These are phyloP conservation scores for Thalassoma bifasciatum DNA, from an alignment of 2,113 vertebrate species.

Conservation along the genomic window DNA sequence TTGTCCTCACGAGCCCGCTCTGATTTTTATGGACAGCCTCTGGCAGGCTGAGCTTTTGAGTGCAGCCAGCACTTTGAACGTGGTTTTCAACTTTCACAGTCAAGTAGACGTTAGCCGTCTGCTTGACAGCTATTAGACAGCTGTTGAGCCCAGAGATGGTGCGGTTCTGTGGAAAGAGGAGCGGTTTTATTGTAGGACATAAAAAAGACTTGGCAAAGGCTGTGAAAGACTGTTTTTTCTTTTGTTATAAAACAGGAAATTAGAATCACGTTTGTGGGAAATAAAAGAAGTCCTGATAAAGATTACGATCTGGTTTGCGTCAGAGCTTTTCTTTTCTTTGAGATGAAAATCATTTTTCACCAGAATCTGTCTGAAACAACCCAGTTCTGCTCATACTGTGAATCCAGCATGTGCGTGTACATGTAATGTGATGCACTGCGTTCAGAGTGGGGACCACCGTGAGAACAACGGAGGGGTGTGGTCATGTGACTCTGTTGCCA, in stretches of 20 bases:
- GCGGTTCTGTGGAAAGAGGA: conserved; percentile 26
- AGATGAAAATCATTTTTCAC: not conserved
- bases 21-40: conserved; percentile 66
- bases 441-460: conserved; percentile 63
- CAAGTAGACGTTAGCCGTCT: conserved; percentile 59
- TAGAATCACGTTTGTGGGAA: not conserved
- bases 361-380: not conserved
- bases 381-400: not conserved
- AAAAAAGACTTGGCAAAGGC: not conserved
- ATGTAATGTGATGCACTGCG: conserved; percentile 42
- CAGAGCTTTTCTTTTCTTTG: not conserved
- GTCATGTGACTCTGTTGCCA: conserved; percentile 80
- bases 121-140: conserved; percentile 63
- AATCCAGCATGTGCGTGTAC: conserved; percentile 8
- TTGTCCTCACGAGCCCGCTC: conserved; percentile 53
- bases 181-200: conserved; percentile 41
- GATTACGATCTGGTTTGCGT: conserved; percentile 5
- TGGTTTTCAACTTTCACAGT: conserved; percentile 60
- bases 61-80: conserved; percentile 65
- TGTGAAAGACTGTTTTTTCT: not conserved
- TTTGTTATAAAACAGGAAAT: not conserved
- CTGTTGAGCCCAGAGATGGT: conserved; percentile 43
- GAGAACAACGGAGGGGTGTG: conserved; percentile 39
- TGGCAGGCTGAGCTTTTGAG: conserved; percentile 54
- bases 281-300: not conserved